Base-by-base conservation (phyloP, 1,140 invertebrate species). In the Ceratoteleas bidentatus region DNA sequence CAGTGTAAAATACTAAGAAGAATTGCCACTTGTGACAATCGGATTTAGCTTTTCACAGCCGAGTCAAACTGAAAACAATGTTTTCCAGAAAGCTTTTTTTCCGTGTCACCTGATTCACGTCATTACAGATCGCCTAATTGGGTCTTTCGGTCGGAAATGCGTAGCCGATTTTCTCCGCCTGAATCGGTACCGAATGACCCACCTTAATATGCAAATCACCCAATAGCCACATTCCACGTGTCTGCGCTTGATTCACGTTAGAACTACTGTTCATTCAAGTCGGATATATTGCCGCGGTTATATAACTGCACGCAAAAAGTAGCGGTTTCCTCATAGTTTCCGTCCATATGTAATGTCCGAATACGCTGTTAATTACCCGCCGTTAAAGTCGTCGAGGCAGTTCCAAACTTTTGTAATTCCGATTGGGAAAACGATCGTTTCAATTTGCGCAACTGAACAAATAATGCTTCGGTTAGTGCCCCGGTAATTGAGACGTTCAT, bases 141-240 rank as follows among this genome's bases (percentile, higher is more conserved):
- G 43, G 9, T n/a, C 36, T 60, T 52, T 43, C 14, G 14, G 40
- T 40, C 8, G n/a, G 33, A 70, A 49, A 43, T 53, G 54, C 62
- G 68, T 49, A 61, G 33, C 49, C 14, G 6, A 50, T 40, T 53
- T 57, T 66, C 50, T 66, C 32, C 58, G 61, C 34, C 47, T 53
- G 36, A 70, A 61, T 53, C 16, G 49, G n/a, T 53, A 61, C 32
- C 34, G 43, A 53, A 34, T 70, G 56, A 70, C 56, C 56, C 45
- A 52, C 66, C 66, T 70, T 70, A 53, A 70, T 70, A 70, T 61
- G 56, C 24, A 70, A 70, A 70, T 70, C 24, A 40, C 15, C 14
- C 43, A 60, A 53, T 60, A 45, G 14, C 36, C 9, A 32, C 56
- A 69, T 69, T 69, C 54, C 45, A 24, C 57, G 16, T 52, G 49